Base-by-base conservation (phyloP, 2,113 vertebrate genomes). In the Saimiri boliviensis region DNA sequence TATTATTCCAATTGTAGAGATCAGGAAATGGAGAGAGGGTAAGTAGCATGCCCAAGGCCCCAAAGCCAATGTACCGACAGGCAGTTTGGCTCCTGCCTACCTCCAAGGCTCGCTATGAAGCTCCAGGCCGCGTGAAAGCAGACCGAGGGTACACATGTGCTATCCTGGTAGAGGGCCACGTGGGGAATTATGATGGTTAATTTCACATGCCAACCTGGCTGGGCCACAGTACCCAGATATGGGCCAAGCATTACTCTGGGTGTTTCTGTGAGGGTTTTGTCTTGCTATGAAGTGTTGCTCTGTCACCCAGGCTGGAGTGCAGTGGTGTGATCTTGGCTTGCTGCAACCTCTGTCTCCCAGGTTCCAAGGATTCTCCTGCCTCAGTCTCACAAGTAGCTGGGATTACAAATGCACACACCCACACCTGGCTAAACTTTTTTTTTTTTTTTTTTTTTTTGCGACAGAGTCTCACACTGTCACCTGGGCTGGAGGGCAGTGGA, bases 121-220 rank as follows among this genome's bases (percentile, higher is more conserved):
- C 66, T 27, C 8, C 2, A 63, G 6, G 45, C 40, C 17, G 0
- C 1, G 19, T 56, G 49, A 83, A 74, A 11, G 7, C 52, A 73
- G 58, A 71, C 92, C 5, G 7, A 92, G 9, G 47, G 25, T 12
- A 52, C 2, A n/a, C 47, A 56, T 1, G 21, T 37, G 30, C 13
- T 27, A n/a, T 27, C 92, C 81, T 0, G 5, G 52, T 40, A 0
- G 1, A 74, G 40, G 71, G 56, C 37, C 47, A 17, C 0, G 1
- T 10, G 42, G 49, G 58, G 37, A 82, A 45, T 23, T 5, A 23
- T 11, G 8, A 37, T 1, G 25, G 8, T 25, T 88, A 30, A 52
- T 86, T 79, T 63, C 35, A 12, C 12, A 17, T 73, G 21, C 54
- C 19, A 45, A n/a, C 10, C 10, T 85, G 60, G 25, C 76, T 13